Evolutionary conservation across 2,797 vertebrate genomes (phyloP).

Genomic region (Alfaro cultratus): DNA sequence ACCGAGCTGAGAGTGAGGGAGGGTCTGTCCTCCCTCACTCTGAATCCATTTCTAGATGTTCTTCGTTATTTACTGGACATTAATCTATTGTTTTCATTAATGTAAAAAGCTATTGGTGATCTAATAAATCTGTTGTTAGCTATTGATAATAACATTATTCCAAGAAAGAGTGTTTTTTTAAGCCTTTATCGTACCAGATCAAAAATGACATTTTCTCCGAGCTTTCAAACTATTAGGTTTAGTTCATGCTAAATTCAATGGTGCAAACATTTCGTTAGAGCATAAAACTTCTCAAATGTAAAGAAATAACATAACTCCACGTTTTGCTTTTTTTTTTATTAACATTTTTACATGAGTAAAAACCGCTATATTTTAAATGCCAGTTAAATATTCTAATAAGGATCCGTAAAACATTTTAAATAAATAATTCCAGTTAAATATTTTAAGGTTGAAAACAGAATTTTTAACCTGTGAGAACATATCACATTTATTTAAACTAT

Average conservation of each 20-base stretch:
- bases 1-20: conserved; percentile 14
- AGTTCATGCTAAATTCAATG: neutral
- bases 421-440: neutral
- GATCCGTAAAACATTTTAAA: neutral
- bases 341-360: no score
- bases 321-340: neutral
- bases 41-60: neutral
- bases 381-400: neutral
- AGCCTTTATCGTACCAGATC: neutral
- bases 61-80: neutral
- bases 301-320: no score
- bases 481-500: neutral
- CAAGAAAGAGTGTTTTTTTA: neutral
- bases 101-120: neutral
- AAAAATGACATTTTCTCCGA: neutral
- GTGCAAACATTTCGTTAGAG: neutral
- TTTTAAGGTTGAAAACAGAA: neutral
- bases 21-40: neutral
- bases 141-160: neutral
- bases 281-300: neutral
- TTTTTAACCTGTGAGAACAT: neutral
- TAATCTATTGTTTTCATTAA: neutral
- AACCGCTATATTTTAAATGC: neutral
- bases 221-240: neutral
- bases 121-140: neutral